Evolutionary conservation across 2,888 invertebrate species (phyloP), one percentile per base, ranked within the genome.

Genomic region (Amblyjoppa proteus): DNA sequence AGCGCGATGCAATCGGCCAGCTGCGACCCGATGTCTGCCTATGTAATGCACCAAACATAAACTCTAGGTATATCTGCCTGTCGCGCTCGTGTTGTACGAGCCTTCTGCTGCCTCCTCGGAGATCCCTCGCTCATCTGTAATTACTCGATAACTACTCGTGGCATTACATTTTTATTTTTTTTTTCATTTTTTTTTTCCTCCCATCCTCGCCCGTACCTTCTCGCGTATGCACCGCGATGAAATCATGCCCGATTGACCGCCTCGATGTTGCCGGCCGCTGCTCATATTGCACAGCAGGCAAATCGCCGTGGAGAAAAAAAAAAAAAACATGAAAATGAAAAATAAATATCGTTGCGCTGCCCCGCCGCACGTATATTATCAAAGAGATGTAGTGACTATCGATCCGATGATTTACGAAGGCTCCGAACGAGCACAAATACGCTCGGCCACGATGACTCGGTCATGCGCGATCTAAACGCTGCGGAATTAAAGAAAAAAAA

Each of bases 231-330:
- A 41, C 81, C 69, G 81, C 64, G 81, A 82, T 85, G 75, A 78
- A 85, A 79, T 81, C 81, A 78, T 71, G 75, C 56, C 66, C 78
- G 81, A 85, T 77, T 75, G 78, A 75, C 81, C 78, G 81, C 69
- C 74, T 75, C 70, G 49, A 56, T 51, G 28, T 61, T 82, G 66
- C 45, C 70, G 61, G 38, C 41, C 45, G 25, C 78, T 78, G 45
- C 75, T 51, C 56, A 31, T 41, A 71, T 64, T 71, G 64, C 20
- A 64, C 49, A 11, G 34, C 51, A 76, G 49, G 75, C 75, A 51
- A 76, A 76, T 76, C 75, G 34, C 58, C 31, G 69, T 45, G 16
- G 45, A 69, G 49, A 28, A 69, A 25, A 1, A 41, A 41, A 5
- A 41, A 9, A 41, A 41, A 11, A 41, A 38, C 0, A 11, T 41